These are phyloP conservation scores for Ophion slaviceki DNA, from an alignment of 2,888 invertebrate genomes.

Conservation along the genomic window DNA sequence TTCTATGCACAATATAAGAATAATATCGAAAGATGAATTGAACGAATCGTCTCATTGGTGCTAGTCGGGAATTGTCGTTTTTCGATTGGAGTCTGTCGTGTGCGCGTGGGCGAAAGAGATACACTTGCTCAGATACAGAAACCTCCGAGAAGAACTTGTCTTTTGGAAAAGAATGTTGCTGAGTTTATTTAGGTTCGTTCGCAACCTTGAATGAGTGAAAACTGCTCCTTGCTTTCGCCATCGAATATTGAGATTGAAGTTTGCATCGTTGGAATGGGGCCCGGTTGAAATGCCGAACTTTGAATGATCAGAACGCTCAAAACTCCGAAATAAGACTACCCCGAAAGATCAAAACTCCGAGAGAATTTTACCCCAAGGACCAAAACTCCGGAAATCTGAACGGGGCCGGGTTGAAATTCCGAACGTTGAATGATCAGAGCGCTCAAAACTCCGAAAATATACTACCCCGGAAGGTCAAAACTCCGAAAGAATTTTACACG, in stretches of 20 bases:
- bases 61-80: not conserved
- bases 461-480: no score
- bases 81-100: not conserved
- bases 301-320: no score
- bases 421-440: no score
- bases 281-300: no score
- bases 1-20: constrained; percentile 33
- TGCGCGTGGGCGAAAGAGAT: not conserved
- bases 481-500: no score
- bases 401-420: no score
- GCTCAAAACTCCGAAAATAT: no score
- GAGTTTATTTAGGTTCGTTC: not conserved
- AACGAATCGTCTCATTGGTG: not conserved
- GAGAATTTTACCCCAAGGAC: no score
- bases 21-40: constrained; percentile 15
- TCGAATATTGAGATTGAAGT: not conserved
- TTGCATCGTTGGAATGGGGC: no score
- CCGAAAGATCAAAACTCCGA: no score
- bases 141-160: not conserved
- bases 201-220: not conserved
- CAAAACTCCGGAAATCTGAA: no score
- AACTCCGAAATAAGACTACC: no score
- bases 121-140: not conserved
- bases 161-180: not conserved
- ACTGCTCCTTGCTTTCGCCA: not conserved